Base-by-base conservation (phyloP, 2,888 invertebrate genomes). In the Pammene fasciana region DNA sequence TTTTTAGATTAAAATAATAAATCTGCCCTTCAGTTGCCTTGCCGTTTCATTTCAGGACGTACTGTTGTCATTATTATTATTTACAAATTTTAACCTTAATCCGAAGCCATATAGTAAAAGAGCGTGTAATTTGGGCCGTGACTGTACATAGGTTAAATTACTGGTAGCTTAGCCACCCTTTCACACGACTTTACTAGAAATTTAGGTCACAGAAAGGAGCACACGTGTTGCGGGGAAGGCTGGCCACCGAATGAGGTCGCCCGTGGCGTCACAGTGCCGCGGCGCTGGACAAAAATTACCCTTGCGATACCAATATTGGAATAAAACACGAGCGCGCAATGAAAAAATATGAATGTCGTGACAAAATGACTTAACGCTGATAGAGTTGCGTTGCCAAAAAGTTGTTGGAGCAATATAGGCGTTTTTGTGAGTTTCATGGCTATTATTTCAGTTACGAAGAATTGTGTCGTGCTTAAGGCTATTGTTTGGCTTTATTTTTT, bases 191-290 rank as follows among this genome's bases (percentile, higher is more conserved):
- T 73, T 74, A 72, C 71, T 71, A 75, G 75, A 77, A 54, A 83
- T 85, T 81, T 88, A 83, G 89, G 89, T 89, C 90, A 88, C 74
- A 82, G 77, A 65, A 68, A 65, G 75, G 72, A 75, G 80, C 78
- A 80, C 78, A 81, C 79, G 82, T 81, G 79, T 81, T 83, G 79
- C 79, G 79, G 78, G 81, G 78, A 78, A 81, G 81, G 77, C 79
- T 76, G 75, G 78, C 75, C 75, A 74, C 54, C 60, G 60, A 88
- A 87, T 79, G 83, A 80, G 86, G 87, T 85, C 87, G 83, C 75
- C 72, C 73, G 74, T 76, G 79, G 73, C 79, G 76, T 76, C 78
- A 74, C 74, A 76, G 68, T 72, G 78, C 73, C 73, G 74, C 75
- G 48, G 75, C 71, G 55, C 68, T 73, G 72, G 74, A 74, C 78